Conservation (phyloP, 2,797 vertebrate genomes). For the Rhynchotus rufescens region DNA sequence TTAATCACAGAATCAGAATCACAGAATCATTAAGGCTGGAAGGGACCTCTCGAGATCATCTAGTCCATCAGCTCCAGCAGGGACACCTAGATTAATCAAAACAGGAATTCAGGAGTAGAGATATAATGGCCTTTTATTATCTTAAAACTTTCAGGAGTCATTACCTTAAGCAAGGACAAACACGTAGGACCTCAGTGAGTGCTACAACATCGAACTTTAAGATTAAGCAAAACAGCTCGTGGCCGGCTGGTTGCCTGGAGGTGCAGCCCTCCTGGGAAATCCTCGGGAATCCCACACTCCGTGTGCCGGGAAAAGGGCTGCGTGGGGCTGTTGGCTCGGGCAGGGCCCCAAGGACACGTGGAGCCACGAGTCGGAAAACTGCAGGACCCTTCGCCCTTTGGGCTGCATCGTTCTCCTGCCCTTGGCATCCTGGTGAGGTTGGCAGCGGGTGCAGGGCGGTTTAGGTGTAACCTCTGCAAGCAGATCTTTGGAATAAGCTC, state of each 20-base stretch:
- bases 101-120: not conserved
- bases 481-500: not conserved
- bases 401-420: not conserved
- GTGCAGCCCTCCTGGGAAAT: not conserved
- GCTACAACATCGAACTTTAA: not conserved
- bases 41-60: no score
- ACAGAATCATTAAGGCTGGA: no score
- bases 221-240: not conserved
- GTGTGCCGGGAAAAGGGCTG: not conserved
- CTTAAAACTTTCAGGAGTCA: not conserved
- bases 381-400: not conserved
- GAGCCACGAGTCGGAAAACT: not conserved
- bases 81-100: slow-evolving; percentile 10
- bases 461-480: not conserved
- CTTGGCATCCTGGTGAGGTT: not conserved
- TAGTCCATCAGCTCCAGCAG: no score
- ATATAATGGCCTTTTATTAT: slow-evolving; percentile 24
- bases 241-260: not conserved
- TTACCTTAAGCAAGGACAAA: not conserved
- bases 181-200: not conserved
- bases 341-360: not conserved
- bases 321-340: not conserved
- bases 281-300: not conserved
- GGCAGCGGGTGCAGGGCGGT: not conserved
- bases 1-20: no score